Conservation (phyloP, 2,797 vertebrate genomes). For the Dicrostonyx torquatus region DNA sequence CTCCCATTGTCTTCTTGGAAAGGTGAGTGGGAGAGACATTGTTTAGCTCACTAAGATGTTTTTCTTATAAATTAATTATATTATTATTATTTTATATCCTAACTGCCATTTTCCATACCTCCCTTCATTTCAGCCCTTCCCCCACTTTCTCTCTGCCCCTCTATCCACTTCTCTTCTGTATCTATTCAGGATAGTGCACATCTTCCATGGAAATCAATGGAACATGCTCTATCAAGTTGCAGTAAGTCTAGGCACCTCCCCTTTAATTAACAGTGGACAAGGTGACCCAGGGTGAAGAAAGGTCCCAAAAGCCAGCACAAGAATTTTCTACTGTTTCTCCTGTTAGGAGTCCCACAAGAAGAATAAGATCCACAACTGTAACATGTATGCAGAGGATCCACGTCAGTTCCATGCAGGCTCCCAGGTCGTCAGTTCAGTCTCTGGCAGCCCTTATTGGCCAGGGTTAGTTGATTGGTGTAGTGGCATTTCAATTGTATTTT, state of each 20-base stretch:
- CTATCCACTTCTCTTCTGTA: background rate
- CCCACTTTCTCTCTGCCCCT: background rate
- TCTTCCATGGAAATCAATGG: background rate
- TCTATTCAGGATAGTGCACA: background rate
- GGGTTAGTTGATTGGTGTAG: background rate
- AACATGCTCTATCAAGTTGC: background rate
- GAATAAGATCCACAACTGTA: background rate
- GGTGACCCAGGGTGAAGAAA: background rate
- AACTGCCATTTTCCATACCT: background rate
- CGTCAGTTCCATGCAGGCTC: background rate
- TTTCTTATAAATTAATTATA: background rate
- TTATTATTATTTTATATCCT: background rate
- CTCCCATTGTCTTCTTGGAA: background rate
- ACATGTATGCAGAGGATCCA: background rate
- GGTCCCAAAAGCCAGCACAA: background rate
- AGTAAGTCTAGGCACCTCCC: background rate
- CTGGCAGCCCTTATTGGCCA: background rate
- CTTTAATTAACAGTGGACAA: background rate
- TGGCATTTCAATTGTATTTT: too few species aligned
- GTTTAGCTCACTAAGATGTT: background rate
- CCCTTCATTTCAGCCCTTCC: background rate
- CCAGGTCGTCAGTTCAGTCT: background rate
- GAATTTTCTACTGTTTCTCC: background rate
- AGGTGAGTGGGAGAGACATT: background rate
- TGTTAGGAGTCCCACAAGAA: background rate